Evolutionary conservation across 1,140 invertebrate species (phyloP), one percentile per base, ranked within the genome.

Genomic region (Lycorma delicatula): DNA sequence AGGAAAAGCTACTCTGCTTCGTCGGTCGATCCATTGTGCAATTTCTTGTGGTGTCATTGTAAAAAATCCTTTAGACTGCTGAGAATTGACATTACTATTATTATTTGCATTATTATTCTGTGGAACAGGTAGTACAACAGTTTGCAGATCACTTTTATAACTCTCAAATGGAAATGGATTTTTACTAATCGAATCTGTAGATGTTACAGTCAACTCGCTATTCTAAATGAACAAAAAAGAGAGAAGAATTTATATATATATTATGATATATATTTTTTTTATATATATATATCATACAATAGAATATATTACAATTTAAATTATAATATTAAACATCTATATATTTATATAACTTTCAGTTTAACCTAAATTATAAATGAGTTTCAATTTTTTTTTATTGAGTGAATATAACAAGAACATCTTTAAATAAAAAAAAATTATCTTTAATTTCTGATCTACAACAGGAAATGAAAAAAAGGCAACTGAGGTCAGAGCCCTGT

Each of bases 31-130:
- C 87, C 87, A 90, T 38, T 85, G 85, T 52, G 89, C 85, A 34
- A 90, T 89, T 70, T 91, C 85, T 63, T 91, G 87, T 0, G 89
- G 87, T 1, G 87, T 89, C 79, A 91, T 86, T 2, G 86, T 89
- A 12, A 87, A 88, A 76, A 87, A 88, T 22, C 78, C 77, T 63
- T 74, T 72, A 1, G 70, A 68, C 9, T 68, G 71, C 60, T 74
- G 47, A 44, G 18, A n/a, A n/a, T n/a, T n/a, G n/a, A n/a, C n/a
- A n/a, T n/a, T n/a, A n/a, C n/a, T n/a, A n/a, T n/a, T n/a, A n/a
- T n/a, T n/a, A n/a, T n/a, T n/a, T n/a, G n/a, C 23, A 13, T 44
- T 44, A 44, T 44, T 44, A 44, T 44, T 44, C 23, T 44, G 41
- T 11, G 41, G 41, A 44, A 44, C 41, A 20, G 18, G 41, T 18